Conservation (phyloP, 2,797 vertebrate genomes). For the Ctenosaura bakeri region DNA sequence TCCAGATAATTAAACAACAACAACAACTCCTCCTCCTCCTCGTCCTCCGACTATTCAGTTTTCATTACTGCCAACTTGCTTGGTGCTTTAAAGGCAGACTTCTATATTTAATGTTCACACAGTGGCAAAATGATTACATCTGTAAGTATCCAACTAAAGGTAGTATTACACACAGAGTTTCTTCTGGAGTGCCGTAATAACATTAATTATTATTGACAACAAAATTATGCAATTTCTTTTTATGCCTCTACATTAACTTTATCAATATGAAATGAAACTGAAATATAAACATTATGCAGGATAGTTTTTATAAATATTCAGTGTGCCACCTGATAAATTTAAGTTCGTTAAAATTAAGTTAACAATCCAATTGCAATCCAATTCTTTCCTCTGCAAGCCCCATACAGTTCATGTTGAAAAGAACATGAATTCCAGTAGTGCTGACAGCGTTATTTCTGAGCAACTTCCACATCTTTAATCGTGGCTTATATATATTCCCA, state of each 20-base stretch:
- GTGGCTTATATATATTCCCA: not conserved
- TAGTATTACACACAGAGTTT: not conserved
- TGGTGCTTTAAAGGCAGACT: conserved; percentile 38
- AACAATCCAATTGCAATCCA: not conserved
- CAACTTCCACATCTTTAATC: not conserved
- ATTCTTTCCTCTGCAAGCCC: not conserved
- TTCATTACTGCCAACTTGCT: not conserved
- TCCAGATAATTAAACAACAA: not conserved
- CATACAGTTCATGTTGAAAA: not conserved
- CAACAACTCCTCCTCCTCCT: no score
- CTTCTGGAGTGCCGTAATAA: not conserved
- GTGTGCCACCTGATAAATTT: not conserved
- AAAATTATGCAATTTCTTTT: not conserved
- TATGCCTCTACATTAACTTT: not conserved
- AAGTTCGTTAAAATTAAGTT: not conserved
- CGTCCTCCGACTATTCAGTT: conserved; percentile 1
- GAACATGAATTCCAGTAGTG: not conserved
- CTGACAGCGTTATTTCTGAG: not conserved
- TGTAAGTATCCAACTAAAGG: conserved; percentile 10
- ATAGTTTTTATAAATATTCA: not conserved
- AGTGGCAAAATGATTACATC: not conserved
- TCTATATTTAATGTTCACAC: conserved; percentile 37
- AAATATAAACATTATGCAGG: not conserved
- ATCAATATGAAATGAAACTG: not conserved
- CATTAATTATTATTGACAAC: not conserved